Evolutionary conservation across 2,797 vertebrate genomes (phyloP).

Genomic region (Sebastes kiyomatsui): DNA sequence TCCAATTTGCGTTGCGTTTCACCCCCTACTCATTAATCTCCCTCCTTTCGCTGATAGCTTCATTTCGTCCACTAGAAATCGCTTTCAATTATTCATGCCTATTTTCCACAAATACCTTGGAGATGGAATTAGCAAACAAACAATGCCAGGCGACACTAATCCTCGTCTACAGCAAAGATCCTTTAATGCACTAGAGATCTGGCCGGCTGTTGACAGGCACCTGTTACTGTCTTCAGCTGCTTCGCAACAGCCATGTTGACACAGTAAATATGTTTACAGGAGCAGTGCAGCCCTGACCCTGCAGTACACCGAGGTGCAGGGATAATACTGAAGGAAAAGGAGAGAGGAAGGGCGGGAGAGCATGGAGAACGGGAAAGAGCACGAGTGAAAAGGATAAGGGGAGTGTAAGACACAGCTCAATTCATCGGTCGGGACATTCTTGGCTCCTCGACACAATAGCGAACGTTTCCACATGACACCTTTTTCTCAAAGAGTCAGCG

Average conservation of each 20-base stretch:
- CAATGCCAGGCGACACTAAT: conserved; percentile 84
- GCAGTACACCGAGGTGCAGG: conserved; percentile 36
- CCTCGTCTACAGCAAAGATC: conserved; percentile 79
- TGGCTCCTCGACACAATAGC: conserved; percentile 27
- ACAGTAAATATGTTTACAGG: conserved; percentile 77
- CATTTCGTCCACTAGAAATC: conserved; percentile 81
- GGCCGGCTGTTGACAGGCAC: conserved; percentile 81
- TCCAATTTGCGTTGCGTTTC: conserved; percentile 67
- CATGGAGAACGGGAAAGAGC: conserved; percentile 35
- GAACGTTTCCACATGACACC: conserved; percentile 54
- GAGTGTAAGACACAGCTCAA: conserved; percentile 48
- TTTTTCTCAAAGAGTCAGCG: conserved; percentile 48
- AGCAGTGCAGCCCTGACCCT: conserved; percentile 63
- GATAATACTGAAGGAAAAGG: conserved; percentile 48
- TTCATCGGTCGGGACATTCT: conserved; percentile 51
- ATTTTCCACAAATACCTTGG: conserved; percentile 84
- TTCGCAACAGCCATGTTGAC: conserved; percentile 73
- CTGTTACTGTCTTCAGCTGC: conserved; percentile 79
- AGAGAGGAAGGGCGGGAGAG: conserved; percentile 47
- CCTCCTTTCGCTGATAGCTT: conserved; percentile 75
- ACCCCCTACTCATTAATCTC: conserved; percentile 80
- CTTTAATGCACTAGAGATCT: conserved; percentile 82
- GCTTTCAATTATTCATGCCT: conserved; percentile 85
- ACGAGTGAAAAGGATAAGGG: conserved; percentile 53
- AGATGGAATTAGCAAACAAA: conserved; percentile 86